phyloP scores from a whole-genome alignment of 2,888 invertebrate genomes.

The Erynnis tages region DNA sequence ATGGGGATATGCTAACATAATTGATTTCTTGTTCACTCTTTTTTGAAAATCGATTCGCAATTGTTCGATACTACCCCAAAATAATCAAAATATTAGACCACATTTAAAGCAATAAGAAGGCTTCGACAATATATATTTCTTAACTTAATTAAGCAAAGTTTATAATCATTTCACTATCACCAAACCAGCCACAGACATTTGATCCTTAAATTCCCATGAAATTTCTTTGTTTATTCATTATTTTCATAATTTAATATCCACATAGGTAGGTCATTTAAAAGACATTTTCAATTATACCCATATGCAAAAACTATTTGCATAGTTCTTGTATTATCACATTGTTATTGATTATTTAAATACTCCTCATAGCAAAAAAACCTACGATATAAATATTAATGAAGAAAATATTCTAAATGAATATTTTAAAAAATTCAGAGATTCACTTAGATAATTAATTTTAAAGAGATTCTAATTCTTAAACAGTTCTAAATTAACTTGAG shows the following conservation, averaged over 20 bases:
- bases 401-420: too few relatives aligned
- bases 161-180: constrained; percentile 47
- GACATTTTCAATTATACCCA: background rate
- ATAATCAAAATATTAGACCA: constrained; percentile 7
- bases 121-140: constrained; percentile 1
- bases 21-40: constrained; percentile 45
- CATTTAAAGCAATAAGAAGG: background rate
- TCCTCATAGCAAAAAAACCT: too few relatives aligned
- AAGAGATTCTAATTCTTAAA: background rate
- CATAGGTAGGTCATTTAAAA: background rate
- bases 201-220: too few relatives aligned
- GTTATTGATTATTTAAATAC: too few relatives aligned
- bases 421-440: background rate
- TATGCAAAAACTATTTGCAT: background rate
- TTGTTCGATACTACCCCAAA: background rate
- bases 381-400: too few relatives aligned
- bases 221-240: background rate
- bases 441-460: background rate
- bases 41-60: background rate
- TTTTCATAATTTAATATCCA: background rate
- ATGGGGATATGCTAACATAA: constrained; percentile 71
- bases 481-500: background rate
- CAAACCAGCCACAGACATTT: constrained; percentile 71
- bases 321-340: background rate
- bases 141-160: background rate